Conservation (phyloP, 2,797 vertebrate species). For the Acomys russatus region DNA sequence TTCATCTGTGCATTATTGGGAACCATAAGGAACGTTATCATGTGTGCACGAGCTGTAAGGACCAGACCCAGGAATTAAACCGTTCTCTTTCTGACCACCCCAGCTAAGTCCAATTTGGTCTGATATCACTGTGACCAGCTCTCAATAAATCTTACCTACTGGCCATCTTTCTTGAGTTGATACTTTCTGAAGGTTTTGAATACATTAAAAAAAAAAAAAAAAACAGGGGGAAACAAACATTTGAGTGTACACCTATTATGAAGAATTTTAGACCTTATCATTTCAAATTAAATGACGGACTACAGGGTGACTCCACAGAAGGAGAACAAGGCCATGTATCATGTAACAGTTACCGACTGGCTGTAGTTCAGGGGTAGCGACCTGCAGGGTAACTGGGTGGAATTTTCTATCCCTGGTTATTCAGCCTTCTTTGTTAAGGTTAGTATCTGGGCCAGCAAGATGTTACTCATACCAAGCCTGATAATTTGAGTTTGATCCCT, state of each 20-base stretch:
- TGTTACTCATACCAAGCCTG: neutral
- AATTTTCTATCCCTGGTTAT: neutral
- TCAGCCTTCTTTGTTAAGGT: neutral
- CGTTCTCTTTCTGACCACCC: neutral
- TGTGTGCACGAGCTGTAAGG: neutral
- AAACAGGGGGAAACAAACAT: neutral
- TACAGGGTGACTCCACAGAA: neutral
- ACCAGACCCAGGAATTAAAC: neutral
- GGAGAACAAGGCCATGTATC: neutral
- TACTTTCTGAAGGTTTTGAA: conserved; percentile 46
- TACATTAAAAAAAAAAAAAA: conserved; percentile 8
- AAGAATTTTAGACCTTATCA: neutral
- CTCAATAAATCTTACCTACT: neutral
- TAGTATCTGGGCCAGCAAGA: neutral
- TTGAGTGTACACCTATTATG: neutral
- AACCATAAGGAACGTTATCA: neutral
- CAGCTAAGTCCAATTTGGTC: neutral
- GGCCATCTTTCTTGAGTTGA: neutral
- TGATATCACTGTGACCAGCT: neutral
- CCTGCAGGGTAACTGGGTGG: neutral
- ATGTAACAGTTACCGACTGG: neutral
- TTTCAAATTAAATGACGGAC: neutral
- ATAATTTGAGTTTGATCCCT: neutral
- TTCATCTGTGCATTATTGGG: neutral
- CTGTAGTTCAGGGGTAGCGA: neutral